Percentiles rank a stretch among this genome's conserved stretches.
These are phyloP conservation scores for Plutomurus gul DNA, from an alignment of 1,140 invertebrate species.

Conservation along the genomic window DNA sequence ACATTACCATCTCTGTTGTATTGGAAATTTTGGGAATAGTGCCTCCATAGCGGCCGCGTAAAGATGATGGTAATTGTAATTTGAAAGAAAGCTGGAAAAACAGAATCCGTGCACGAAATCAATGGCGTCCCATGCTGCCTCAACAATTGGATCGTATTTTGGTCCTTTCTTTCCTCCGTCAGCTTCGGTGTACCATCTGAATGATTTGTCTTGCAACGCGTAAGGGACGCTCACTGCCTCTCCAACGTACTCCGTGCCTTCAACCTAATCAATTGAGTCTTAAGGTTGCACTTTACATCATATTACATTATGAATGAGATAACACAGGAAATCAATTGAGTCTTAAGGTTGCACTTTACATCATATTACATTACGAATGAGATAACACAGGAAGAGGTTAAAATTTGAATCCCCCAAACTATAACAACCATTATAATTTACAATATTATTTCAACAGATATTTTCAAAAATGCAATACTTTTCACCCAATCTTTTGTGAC, in stretches of 20 bases:
- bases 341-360: not conserved
- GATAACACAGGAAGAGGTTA: too few species aligned
- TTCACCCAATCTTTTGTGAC: too few species aligned
- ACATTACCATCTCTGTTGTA: slow-evolving; percentile 35
- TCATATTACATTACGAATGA: not conserved
- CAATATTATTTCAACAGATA: too few species aligned
- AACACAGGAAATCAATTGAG: not conserved
- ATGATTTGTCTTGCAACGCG: not conserved
- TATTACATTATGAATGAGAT: not conserved
- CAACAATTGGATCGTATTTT: slow-evolving; percentile 33
- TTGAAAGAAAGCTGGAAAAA: not conserved
- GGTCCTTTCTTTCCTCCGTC: not conserved
- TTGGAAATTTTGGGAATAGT: slow-evolving; percentile 14
- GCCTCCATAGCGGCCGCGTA: slow-evolving; percentile 24
- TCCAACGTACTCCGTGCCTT: not conserved
- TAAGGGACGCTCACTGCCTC: not conserved
- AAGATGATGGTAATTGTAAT: slow-evolving; percentile 26
- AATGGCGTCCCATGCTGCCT: slow-evolving; percentile 32
- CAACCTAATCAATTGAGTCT: not conserved
- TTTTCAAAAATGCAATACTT: too few species aligned
- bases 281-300: too few species aligned
- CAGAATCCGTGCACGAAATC: slow-evolving; percentile 39
- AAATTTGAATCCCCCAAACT: too few species aligned
- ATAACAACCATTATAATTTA: too few species aligned
- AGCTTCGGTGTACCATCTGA: not conserved